These are phyloP conservation scores for Lasius platythorax DNA, from an alignment of 2,888 invertebrate genomes.

Conservation along the genomic window DNA sequence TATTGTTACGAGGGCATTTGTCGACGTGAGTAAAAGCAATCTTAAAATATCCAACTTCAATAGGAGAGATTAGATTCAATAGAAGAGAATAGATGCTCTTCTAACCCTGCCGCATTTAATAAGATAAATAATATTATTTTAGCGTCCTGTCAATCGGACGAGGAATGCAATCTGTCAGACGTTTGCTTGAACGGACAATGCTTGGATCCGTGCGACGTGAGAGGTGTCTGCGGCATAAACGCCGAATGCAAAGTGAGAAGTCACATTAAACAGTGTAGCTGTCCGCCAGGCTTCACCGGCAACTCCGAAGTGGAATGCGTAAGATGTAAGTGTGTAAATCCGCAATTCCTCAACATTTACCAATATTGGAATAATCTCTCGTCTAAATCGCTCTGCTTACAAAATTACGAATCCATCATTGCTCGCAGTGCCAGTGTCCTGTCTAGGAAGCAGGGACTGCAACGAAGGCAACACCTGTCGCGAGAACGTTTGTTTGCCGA, in stretches of 20 bases:
- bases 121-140: slow-evolving; percentile 44
- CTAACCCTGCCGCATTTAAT: background rate
- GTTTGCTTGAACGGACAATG: slow-evolving; percentile 94
- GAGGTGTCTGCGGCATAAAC: slow-evolving; percentile 94
- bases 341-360: slow-evolving; percentile 23
- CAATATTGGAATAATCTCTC: background rate
- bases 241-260: slow-evolving; percentile 91
- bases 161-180: slow-evolving; percentile 93
- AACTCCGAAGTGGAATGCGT: slow-evolving; percentile 94
- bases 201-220: slow-evolving; percentile 91
- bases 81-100: slow-evolving; percentile 34
- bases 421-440: slow-evolving; percentile 91
- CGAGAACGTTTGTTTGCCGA: slow-evolving; percentile 93
- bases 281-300: slow-evolving; percentile 95
- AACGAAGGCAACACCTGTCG: slow-evolving; percentile 91
- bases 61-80: background rate
- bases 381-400: background rate
- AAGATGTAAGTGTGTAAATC: slow-evolving; percentile 88
- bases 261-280: slow-evolving; percentile 93
- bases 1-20: slow-evolving; percentile 94
- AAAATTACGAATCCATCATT: background rate
- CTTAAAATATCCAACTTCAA: background rate
- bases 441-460: slow-evolving; percentile 91
- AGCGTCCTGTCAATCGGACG: slow-evolving; percentile 93
- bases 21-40: slow-evolving; percentile 90